Conservation (phyloP, 2,113 vertebrate genomes). For the Sebastes schlegelii region DNA sequence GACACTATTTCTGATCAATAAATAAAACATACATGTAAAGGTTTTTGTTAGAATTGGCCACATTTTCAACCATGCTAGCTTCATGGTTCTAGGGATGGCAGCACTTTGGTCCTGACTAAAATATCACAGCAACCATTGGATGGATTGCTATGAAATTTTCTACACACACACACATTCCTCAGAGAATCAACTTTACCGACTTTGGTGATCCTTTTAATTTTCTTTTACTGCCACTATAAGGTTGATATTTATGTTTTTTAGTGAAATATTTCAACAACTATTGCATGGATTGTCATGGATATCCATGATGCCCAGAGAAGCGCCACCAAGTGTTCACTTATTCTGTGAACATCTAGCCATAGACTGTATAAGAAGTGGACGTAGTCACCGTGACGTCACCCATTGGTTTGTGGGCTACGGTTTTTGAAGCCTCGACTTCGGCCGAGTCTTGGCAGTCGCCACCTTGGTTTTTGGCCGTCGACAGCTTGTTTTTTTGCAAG, state of each 20-base stretch:
- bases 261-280: constrained; percentile 9
- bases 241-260: not conserved
- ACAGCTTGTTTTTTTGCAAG: too few species aligned
- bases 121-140: not conserved
- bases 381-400: too few species aligned
- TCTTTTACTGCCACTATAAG: too few species aligned
- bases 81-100: too few species aligned
- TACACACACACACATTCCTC: not conserved
- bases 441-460: too few species aligned
- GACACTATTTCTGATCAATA: constrained; percentile 8
- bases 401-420: too few species aligned
- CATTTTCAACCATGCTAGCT: not conserved
- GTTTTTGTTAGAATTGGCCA: constrained; percentile 10
- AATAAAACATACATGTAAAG: not conserved
- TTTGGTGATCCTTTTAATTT: not conserved
- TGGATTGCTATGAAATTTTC: not conserved
- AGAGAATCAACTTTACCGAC: not conserved
- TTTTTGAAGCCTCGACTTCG: too few species aligned
- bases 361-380: too few species aligned
- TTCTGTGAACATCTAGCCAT: not conserved
- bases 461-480: too few species aligned
- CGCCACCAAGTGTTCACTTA: not conserved
- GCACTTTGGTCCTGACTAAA: not conserved
- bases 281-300: not conserved
- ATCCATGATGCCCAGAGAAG: not conserved